Percentiles rank a stretch among this genome's conserved stretches.
Evolutionary conservation across 2,113 vertebrate genomes (phyloP).

Genomic region (Pseudopipra pipra): DNA sequence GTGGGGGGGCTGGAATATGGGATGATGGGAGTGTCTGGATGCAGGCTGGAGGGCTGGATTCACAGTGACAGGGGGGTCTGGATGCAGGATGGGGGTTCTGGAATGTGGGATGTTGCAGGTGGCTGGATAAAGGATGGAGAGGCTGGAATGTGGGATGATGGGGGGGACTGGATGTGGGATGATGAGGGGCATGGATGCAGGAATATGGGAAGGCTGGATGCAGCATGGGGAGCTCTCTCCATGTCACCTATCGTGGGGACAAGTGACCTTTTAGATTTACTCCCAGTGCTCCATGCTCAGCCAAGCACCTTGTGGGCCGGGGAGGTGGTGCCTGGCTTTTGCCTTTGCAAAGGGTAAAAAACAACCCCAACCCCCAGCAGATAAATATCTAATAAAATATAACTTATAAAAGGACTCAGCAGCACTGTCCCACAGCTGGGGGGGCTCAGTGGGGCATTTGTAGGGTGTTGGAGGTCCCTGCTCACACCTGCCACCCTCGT

Average conservation of each 20-base stretch:
- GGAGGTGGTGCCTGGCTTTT: neutral
- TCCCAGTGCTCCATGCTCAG: accelerated
- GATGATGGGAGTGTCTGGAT: neutral
- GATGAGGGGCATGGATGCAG: neutral
- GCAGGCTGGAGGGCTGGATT: neutral
- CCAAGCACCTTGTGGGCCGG: accelerated
- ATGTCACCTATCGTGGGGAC: accelerated
- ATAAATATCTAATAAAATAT: neutral
- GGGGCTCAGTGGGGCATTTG: accelerated
- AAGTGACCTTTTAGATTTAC: neutral
- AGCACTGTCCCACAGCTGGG: neutral
- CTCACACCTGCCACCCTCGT: neutral
- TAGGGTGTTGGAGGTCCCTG: neutral
- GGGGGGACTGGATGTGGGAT: neutral
- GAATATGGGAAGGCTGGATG: neutral
- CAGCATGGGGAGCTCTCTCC: neutral
- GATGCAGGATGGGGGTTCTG: neutral
- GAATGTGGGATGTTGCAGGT: neutral
- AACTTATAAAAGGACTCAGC: neutral
- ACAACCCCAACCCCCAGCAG: accelerated
- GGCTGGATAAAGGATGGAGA: neutral
- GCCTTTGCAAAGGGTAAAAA: neutral
- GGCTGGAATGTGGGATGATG: neutral
- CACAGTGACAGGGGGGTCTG: neutral
- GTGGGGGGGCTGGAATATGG: neutral